Evolutionary conservation across 2,888 invertebrate genomes (phyloP), one percentile per base, ranked within the genome.

Genomic region (Volucella inanis): DNA sequence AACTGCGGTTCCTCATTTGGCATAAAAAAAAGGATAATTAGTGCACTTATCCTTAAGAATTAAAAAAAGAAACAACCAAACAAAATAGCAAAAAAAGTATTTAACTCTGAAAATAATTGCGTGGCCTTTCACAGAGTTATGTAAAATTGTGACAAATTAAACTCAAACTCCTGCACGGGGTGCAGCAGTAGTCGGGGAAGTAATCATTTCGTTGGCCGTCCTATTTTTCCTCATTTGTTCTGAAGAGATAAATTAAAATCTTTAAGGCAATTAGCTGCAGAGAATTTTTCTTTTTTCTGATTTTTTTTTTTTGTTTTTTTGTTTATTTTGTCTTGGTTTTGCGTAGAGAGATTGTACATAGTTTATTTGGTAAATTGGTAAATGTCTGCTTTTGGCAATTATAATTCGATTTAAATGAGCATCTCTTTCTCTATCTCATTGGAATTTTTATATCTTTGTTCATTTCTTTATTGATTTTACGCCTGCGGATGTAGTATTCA

Each of bases 71-170:
- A 74, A 38, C 54, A 50, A 8, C 65, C 43, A 55, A 72, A 43
- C 45, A 55, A 55, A 67, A 67, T n/a, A n/a, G n/a, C n/a, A n/a
- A 38, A 11, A 38, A 31, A 59, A 67, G 67, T 10, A 64, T 78
- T 72, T 76, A 84, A 71, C 54, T 74, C 70, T 76, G 80, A 22
- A 80, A 84, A 79, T 71, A 80, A 75, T 71, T 84, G 80, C 71
- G 79, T 75, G 59, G 43, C 54, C 61, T 43, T 11, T 64, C 78
- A 49, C 62, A 54, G 62, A 74, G 83, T 59, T 75, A 79, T 70
- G 72, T 67, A 79, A 75, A 75, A 74, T 84, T 84, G 84, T 84
- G 84, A 84, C 84, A 84, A 84, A 84, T 84, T 84, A 79, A 84
- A 79, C 70, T 84, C 67, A 59, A 38, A 10, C 70, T 14, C 50